phyloP scores from a whole-genome alignment of 1,140 invertebrate species.

The Procambarus clarkii region DNA sequence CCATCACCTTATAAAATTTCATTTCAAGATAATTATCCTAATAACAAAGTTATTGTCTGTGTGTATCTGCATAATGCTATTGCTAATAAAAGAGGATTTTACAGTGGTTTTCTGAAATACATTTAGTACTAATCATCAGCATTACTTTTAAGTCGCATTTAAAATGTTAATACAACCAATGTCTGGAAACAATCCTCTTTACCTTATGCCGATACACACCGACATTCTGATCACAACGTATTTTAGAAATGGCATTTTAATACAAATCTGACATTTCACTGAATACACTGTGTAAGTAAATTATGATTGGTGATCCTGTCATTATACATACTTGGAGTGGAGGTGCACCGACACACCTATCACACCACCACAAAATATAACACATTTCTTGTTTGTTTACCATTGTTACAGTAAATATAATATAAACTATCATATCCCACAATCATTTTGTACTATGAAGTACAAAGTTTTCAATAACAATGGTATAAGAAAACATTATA shows the following conservation, averaged over 20 bases:
- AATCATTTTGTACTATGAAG: constrained; percentile 9
- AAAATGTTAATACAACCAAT: neutral
- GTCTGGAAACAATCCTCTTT: neutral
- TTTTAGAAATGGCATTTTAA: neutral
- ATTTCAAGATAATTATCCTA: neutral
- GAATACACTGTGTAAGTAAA: neutral
- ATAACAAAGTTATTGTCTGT: neutral
- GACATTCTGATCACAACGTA: neutral
- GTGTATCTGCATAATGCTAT: neutral
- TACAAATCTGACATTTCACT: neutral
- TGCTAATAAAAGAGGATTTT: neutral
- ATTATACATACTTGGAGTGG: neutral
- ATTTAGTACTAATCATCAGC: neutral
- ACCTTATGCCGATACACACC: neutral
- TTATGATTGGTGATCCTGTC: neutral
- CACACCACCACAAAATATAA: constrained; percentile 45
- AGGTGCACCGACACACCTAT: neutral
- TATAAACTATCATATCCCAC: neutral
- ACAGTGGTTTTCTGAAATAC: neutral
- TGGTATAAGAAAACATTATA: neutral
- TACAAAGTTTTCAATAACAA: constrained; percentile 30
- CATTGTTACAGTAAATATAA: constrained; percentile 7
- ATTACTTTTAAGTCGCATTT: neutral
- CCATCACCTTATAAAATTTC: neutral
- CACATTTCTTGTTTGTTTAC: constrained; percentile 23